Evolutionary conservation across 2,888 invertebrate species (phyloP), one percentile per base, ranked within the genome.

Genomic region (Lasiommata megera): DNA sequence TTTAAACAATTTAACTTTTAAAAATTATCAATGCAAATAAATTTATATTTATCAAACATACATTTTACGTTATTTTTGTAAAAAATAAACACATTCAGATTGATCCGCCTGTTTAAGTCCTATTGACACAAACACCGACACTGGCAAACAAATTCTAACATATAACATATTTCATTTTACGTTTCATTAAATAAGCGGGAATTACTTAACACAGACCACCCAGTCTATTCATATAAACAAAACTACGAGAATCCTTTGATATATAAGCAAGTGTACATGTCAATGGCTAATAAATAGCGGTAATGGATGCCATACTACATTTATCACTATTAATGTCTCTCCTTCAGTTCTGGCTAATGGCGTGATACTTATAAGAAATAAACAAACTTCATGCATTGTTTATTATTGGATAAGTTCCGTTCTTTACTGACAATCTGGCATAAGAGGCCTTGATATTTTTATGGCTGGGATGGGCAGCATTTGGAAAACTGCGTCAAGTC

Each of bases 241-340:
- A 29, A 18, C 37, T 16, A 37, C 40, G 40, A 31, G 6, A 5
- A 28, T 29, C 51, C 23, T 16, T 12, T 40, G 28, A 16, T 52
- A n/a, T 28, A 7, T 50, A 38, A 23, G 44, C 12, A 44, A 12
- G 14, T 9, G 6, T 36, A 48, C 36, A 46, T 48, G 56, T 59
- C 53, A 56, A 61, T 53, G 53, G 55, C 43, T 54, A 56, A 54
- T 60, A 62, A 62, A 62, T 51, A 62, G 43, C 48, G 46, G 46
- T 46, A 60, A 52, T 40, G 53, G 23, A 46, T 46, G 54, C 37
- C 44, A 46, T 40, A 54, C 51, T 44, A 47, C 51, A 46, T 59
- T 53, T 43, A 54, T 56, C 38, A 58, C 59, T 28, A 50, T 53
- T 50, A 46, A 58, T 38, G 54, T 54, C 58, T 31, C 38, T 51